Evolutionary conservation across 2,888 invertebrate genomes (phyloP), one percentile per base, ranked within the genome.

Genomic region (Apodemia hepburni): DNA sequence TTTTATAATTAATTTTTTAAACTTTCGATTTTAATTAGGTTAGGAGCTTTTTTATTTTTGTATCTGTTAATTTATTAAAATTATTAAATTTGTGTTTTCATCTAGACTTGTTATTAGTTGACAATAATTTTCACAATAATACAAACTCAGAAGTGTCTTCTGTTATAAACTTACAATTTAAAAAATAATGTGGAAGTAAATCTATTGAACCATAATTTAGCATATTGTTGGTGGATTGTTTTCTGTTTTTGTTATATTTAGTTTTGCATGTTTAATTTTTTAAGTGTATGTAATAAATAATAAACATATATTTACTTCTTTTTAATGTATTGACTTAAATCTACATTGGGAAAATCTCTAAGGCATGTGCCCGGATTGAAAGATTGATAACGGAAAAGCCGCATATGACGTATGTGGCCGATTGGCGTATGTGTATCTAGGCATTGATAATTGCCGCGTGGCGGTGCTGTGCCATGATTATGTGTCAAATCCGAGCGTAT

Each of bases 351-450:
- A 67, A 87, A 90, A 65, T 83, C 78, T 73, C 82, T 84, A 27
- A 84, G 69, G 62, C 88, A 80, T 8, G 86, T 81, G 18, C 82
- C 80, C 1, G 90, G 91, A 65, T 90, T 76, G 64, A 88, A 89
- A 4, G 91, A 90, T 68, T 84, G 81, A 68, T 81, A 81, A 9
- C 90, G 81, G 72, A 78, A 84, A 15, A 80, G 75, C 67, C 84
- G 76, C 78, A 91, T 74, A 61, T 81, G 71, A 17, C 90, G 81
- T 49, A 91, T 89, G 68, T 90, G 90, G 0, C 78, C 81, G 27
- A 91, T 90, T 4, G 91, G 90, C 0, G 90, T 89, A 71, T 91
- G 89, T 0, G 86, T 86, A 70, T 91, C 91, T 38, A 91, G 76
- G 61, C 84, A 90, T 64, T 90, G 88, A 70, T 90, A 89, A 67